A percentile compares a stretch with the other conserved stretches of the same genome.
Conservation (phyloP, 2,888 invertebrate genomes). For the Cotesia congregata region DNA sequence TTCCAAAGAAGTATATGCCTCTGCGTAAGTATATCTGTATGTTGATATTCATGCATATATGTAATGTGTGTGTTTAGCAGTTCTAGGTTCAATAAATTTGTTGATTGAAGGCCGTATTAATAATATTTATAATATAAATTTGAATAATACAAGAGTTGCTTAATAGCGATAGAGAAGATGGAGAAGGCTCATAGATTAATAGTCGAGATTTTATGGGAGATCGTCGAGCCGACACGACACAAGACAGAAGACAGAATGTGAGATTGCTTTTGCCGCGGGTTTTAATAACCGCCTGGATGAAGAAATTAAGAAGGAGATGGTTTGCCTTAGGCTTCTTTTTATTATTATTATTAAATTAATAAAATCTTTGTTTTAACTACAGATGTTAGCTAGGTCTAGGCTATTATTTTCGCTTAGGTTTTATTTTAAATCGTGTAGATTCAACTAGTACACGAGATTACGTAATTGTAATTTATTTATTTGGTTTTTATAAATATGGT, state of each 20-base stretch:
- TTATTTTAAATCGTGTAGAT: no score
- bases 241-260: background rate
- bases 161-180: no score
- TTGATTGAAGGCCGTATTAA: background rate
- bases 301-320: background rate
- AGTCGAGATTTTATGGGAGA: background rate
- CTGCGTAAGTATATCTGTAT: no score
- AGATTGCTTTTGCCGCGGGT: background rate
- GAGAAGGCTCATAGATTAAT: no score
- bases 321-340: background rate
- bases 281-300: background rate
- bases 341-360: background rate
- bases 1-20: no score
- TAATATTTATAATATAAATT: background rate
- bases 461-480: no score
- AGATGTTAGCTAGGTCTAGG: background rate
- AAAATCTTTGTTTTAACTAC: background rate
- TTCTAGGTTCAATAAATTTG: background rate
- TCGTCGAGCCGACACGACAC: background rate
- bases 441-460: no score
- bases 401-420: no score
- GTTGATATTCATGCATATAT: background rate
- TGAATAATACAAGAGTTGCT: background rate
- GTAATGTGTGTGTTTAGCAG: background rate
- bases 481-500: no score